Conservation (phyloP, 2,797 vertebrate genomes). For the Spondyliosoma cantharus region DNA sequence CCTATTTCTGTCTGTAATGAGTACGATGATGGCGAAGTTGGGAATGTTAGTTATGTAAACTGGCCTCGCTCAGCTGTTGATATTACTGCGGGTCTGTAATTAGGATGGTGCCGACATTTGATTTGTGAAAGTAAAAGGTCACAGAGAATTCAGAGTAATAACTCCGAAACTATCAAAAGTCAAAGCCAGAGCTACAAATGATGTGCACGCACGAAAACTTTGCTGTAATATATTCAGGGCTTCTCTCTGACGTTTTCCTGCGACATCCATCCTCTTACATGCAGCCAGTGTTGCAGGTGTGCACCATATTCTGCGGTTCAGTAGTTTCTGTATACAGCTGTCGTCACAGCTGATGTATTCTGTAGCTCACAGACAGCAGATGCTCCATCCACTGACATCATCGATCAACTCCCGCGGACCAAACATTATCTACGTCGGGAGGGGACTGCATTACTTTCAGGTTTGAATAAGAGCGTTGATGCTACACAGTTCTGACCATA, state of each 20-base stretch:
- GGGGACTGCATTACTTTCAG: background rate
- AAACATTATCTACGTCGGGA: slow-evolving; percentile 11
- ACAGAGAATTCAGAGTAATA: slow-evolving; percentile 41
- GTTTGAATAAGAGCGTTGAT: background rate
- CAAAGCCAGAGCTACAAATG: slow-evolving; percentile 2
- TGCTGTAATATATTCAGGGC: background rate
- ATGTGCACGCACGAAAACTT: background rate
- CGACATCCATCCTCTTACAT: background rate
- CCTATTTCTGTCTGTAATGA: slow-evolving; percentile 61
- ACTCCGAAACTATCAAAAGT: slow-evolving; percentile 22
- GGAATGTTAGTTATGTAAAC: slow-evolving; percentile 56
- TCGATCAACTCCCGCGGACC: background rate
- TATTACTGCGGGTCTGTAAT: slow-evolving; percentile 45
- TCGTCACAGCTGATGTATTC: slow-evolving; percentile 30
- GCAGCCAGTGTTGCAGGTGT: slow-evolving; percentile 31
- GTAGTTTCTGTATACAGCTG: slow-evolving; percentile 32
- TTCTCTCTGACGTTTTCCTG: background rate
- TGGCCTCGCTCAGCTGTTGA: slow-evolving; percentile 48
- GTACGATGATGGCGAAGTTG: slow-evolving; percentile 60
- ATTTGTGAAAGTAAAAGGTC: slow-evolving; percentile 48
- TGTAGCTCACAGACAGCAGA: slow-evolving; percentile 58
- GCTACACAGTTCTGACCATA: too few species aligned
- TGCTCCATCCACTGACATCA: slow-evolving; percentile 42
- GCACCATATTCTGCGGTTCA: slow-evolving; percentile 35
- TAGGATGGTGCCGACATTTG: slow-evolving; percentile 36